Evolutionary conservation across 2,113 vertebrate genomes (phyloP).

Genomic region (Bolborhynchus lineola): DNA sequence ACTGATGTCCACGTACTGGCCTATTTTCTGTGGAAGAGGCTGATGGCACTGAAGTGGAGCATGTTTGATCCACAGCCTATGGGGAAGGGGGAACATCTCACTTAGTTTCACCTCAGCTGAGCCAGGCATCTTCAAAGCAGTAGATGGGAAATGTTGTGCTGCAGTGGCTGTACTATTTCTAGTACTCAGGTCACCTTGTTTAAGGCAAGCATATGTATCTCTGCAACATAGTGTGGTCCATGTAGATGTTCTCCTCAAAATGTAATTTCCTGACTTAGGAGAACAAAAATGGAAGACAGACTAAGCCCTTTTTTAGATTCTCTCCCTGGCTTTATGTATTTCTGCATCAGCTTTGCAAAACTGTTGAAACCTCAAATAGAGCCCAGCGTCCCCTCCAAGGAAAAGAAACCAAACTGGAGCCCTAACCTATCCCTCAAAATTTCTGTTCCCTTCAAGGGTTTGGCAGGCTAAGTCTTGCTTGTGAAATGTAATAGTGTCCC

Average conservation of each 20-base stretch:
- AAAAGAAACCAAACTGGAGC: not conserved
- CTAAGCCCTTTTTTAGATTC: not conserved
- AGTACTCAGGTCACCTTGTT: not conserved
- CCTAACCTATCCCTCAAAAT: not conserved
- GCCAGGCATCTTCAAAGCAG: not conserved
- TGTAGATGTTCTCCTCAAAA: not conserved
- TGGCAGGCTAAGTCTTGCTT: not conserved
- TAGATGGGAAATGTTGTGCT: rapidly evolving
- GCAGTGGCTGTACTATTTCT: not conserved
- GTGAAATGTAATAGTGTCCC: not conserved
- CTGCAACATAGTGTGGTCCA: not conserved
- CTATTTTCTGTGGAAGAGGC: not conserved
- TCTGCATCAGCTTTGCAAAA: not conserved
- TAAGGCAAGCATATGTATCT: not conserved
- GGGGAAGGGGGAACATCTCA: not conserved
- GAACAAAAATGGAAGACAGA: not conserved
- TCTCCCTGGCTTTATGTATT: not conserved
- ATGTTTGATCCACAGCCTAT: not conserved
- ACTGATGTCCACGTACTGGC: not conserved
- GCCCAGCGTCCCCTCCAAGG: not conserved
- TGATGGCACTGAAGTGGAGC: not conserved
- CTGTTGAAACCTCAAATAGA: not conserved
- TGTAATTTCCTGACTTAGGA: not conserved
- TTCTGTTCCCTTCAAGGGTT: not conserved
- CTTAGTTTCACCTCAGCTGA: not conserved